These are phyloP conservation scores for Sclerurus mexicanus DNA, from an alignment of 2,113 vertebrate genomes.

Conservation along the genomic window DNA sequence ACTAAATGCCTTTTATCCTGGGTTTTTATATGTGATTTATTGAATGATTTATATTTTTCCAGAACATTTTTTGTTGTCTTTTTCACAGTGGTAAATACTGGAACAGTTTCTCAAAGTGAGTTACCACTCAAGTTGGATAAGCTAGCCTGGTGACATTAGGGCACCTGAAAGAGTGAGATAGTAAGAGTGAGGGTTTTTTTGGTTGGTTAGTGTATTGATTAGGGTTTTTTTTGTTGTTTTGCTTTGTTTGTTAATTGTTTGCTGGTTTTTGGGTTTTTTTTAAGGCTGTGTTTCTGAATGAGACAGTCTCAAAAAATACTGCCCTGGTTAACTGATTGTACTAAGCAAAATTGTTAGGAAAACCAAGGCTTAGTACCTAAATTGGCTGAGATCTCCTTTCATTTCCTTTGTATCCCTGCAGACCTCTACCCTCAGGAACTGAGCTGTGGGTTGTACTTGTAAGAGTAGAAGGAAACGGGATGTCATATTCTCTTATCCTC, in stretches of 20 bases:
- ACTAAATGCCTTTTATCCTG: neutral
- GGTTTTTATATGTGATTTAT: neutral
- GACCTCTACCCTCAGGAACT: neutral
- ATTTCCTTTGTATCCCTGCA: constrained; percentile 12
- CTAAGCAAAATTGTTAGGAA: neutral
- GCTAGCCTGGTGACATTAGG: neutral
- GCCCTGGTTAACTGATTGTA: neutral
- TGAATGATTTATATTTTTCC: neutral
- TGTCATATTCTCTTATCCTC: constrained; percentile 3
- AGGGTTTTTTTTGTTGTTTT: rapidly evolving
- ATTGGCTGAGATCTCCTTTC: constrained; percentile 1
- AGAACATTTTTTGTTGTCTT: neutral
- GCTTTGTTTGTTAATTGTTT: neutral
- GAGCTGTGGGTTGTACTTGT: constrained; percentile 20
- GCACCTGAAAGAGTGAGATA: neutral
- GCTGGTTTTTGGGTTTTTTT: neutral
- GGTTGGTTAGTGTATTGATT: neutral
- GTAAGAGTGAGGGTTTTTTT: rapidly evolving
- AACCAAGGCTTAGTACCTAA: neutral
- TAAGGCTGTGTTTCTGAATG: neutral
- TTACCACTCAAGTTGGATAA: neutral
- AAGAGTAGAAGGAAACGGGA: neutral
- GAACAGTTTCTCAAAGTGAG: neutral
- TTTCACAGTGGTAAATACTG: neutral
- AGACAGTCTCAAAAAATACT: neutral